Evolutionary conservation across 1,140 invertebrate genomes (phyloP).

Genomic region (Alviniconcha marisindica): DNA sequence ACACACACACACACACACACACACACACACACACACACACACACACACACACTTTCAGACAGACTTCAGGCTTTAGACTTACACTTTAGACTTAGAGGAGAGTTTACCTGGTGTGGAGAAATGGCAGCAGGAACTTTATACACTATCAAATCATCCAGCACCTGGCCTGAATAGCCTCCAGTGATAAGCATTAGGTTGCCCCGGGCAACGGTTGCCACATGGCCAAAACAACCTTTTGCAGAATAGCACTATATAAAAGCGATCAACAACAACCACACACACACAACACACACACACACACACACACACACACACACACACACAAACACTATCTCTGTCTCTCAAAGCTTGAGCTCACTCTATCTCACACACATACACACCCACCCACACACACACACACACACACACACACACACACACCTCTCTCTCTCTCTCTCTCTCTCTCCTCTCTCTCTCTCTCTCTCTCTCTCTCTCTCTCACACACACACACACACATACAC

Average conservation of each 20-base stretch:
- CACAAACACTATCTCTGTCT: too few relatives aligned
- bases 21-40: not conserved
- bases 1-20: not conserved
- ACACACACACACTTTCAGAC: constrained; percentile 1
- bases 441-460: too few relatives aligned
- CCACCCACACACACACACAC: too few relatives aligned
- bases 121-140: constrained; percentile 76
- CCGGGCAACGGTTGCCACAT: constrained; percentile 86
- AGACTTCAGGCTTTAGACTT: not conserved
- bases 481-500: too few relatives aligned
- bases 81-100: too few relatives aligned
- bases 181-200: constrained; percentile 90
- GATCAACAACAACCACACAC: too few relatives aligned
- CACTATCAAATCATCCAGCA: constrained; percentile 80
- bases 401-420: too few relatives aligned
- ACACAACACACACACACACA: not conserved
- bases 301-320: too few relatives aligned
- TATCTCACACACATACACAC: too few relatives aligned
- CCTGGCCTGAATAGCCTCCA: constrained; percentile 95
- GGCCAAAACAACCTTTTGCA: constrained; percentile 84
- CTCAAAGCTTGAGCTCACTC: too few relatives aligned
- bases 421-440: too few relatives aligned
- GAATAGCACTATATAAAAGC: constrained; percentile 24
- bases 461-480: too few relatives aligned
- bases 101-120: constrained; percentile 73